Evolutionary conservation across 2,113 vertebrate genomes (phyloP), one percentile per base, ranked within the genome.

Genomic region (Ia io): DNA sequence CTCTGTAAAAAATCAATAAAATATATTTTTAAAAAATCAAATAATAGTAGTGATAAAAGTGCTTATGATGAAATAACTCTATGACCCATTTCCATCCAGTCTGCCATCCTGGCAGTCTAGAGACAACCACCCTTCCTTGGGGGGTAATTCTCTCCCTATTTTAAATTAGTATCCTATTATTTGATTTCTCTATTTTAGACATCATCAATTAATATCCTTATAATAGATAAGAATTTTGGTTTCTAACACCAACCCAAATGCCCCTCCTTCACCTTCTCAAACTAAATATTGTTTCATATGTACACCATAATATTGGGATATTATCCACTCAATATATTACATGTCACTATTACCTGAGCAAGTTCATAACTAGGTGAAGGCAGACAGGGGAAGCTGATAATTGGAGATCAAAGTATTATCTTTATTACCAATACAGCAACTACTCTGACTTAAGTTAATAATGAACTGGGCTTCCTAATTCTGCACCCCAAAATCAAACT

Each of bases 401-500:
- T 0, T 70, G 35, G n/a, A 69, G 28, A 78, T 25, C 47, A 28
- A 69, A 44, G 42, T 63, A 25, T 32, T 35, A 44, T 30, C 40
- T 88, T 63, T 63, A 63, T 85, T 86, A 70, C 40, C 74, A n/a
- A 61, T 25, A 90, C 9, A 69, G 35, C 59, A 51, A 47, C 85
- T 89, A 79, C 61, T 17, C 53, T n/a, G 44, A 63, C 25, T 65
- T 37, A 78, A 61, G 69, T 35, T 84, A 61, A 28, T 5, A 86
- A 40, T 10, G 63, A 85, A 63, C 86, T 61, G 67, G 49, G n/a
- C 69, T 77, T 76, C 91, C 59, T 93, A 77, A 76, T 22, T 70
- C 85, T 90, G 67, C 6, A 94, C 40, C 63, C 84, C 93, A 86
- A 88, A 82, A 76, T 61, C 70, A 40, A 93, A 94, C 73, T 80